Evolutionary conservation across 2,888 invertebrate species (phyloP), one percentile per base, ranked within the genome.

Genomic region (Hyposoter dolosus): DNA sequence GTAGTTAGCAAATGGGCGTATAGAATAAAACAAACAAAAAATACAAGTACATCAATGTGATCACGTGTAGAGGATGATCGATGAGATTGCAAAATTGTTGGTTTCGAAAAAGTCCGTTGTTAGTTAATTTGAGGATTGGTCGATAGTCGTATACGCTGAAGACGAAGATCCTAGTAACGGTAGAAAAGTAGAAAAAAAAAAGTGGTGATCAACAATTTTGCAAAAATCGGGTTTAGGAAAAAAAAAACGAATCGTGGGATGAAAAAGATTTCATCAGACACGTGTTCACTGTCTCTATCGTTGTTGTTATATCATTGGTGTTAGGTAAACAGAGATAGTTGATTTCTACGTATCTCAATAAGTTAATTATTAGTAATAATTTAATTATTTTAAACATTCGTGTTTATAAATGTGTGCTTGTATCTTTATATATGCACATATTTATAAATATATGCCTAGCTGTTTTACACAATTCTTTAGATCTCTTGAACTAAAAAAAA

Each of bases 341-440:
- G 50, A 72, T 74, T 82, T 12, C 23, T 12, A 85, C 60, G 28
- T 82, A 75, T 74, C 76, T 75, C 75, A 69, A 79, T 79, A 75
- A 84, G 56, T 83, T 35, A 6, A 35, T 35, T 35, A 35, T 35
- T 35, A 35, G 74, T 85, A 28, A 65, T 76, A 76, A 63, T 15
- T 69, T 74, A 23, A 75, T 74, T 77, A 72, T 85, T 77, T 65
- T 7, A 78, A 82, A 82, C 79, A 76, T 82, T 47, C 80, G 79
- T 88, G 43, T 89, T 88, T 82, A 86, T 84, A 86, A 68, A 74
- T 83, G 76, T 76, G 63, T 82, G 69, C 65, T 50, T 56, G 80
- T 80, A 74, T 81, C 40, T 82, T 79, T 88, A 40, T 89, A 88
- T 82, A 86, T 84, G 86, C 72, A 68, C 80, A 56, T 71, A 43